phyloP scores from a whole-genome alignment of 1,140 invertebrate species.

The Coptotermes formosanus region DNA sequence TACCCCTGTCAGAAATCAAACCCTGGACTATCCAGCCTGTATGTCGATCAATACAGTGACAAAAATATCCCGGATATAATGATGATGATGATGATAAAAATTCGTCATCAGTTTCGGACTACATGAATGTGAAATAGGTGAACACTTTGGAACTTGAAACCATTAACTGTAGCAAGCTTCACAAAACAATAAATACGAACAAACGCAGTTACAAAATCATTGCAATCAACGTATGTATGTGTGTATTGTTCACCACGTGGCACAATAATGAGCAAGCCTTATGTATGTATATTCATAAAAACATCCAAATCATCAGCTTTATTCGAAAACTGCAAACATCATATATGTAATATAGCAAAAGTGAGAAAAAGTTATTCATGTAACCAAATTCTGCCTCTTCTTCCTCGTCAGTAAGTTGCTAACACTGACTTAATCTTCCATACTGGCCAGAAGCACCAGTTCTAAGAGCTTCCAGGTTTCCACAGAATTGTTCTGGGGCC shows the following conservation, averaged over 20 bases:
- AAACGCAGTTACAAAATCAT: not conserved
- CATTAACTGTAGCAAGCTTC: not conserved
- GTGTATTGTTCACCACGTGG: not conserved
- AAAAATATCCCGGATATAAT: not conserved
- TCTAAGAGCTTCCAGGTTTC: too few relatives aligned
- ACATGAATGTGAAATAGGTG: not conserved
- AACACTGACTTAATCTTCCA: not conserved
- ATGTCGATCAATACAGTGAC: too few relatives aligned
- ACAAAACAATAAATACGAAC: not conserved
- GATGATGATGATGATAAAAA: not conserved
- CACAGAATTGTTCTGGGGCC: too few relatives aligned
- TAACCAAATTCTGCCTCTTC: not conserved
- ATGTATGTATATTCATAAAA: not conserved
- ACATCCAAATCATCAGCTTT: not conserved
- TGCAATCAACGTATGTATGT: not conserved
- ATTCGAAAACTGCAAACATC: not conserved
- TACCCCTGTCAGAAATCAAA: too few relatives aligned
- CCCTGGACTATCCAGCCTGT: too few relatives aligned
- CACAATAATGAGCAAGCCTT: not conserved
- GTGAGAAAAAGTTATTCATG: not conserved
- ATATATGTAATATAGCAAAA: not conserved
- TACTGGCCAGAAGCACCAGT: too few relatives aligned
- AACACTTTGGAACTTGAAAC: not conserved
- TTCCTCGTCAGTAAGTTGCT: not conserved
- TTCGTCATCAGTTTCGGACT: not conserved